Base-by-base conservation (phyloP, 2,888 invertebrate genomes). In the Chalcosyrphus nemorum region DNA sequence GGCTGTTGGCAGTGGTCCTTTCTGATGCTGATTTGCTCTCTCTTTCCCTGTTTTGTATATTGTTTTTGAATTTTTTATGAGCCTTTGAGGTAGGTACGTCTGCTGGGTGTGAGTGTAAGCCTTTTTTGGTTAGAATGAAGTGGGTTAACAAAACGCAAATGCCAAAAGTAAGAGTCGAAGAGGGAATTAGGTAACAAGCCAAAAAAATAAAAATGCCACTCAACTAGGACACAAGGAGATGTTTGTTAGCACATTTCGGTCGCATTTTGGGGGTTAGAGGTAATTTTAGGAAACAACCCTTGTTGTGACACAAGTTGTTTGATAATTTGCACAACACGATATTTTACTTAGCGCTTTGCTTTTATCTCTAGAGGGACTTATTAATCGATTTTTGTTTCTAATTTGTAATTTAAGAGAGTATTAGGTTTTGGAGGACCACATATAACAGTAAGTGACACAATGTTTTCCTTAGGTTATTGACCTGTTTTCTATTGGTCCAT, bases 1-100 rank as follows among this genome's bases (percentile, higher is more conserved):
- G 38, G 38, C 1, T 17, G 27, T 27, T 27, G 41, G 2, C 7
- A 29, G 43, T 4, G 68, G 56, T 43, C 41, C 54, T 29, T 70
- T 9, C 57, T 19, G 50, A 27, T 54, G 38, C 38, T 59, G 57
- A 43, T 38, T 50, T 38, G 21, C 11, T 50, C 38, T 27, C 4
- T 50, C 47, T 35, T 6, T 50, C 38, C 19, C 4, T 11, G 43
- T 9, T 24, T 56, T 57, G 35, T 50, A 50, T 50, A 29, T 50
- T 71, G 50, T 59, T 35, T 71, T 50, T 71, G 59, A 47, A 71
- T 59, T 71, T 71, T 71, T 41, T 41, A 71, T 71, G 29, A 50
- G 45, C 47, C 38, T 45, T 68, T 45, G 54, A 59, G 59, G 59
- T 71, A 59, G 59, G 59, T 59, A 50, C 6, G n/a, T 13, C 3